These are phyloP conservation scores for Bombus breviceps DNA, from an alignment of 1,140 invertebrate species.

Conservation along the genomic window DNA sequence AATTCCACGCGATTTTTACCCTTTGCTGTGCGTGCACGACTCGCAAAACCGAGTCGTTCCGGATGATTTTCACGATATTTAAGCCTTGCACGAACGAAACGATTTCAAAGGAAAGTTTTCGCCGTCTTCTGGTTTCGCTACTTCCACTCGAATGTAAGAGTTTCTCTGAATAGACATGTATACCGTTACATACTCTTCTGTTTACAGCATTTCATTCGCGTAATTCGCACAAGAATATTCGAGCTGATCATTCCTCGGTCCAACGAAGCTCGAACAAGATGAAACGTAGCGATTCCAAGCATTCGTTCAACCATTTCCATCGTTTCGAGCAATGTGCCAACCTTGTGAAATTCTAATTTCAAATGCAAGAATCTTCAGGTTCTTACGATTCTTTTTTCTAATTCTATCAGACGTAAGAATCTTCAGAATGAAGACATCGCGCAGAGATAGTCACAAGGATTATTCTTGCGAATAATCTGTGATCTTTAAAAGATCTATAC, in stretches of 20 bases:
- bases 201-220: not conserved
- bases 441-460: no score
- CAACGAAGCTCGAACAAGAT: not conserved
- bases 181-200: not conserved
- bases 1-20: not conserved
- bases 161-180: not conserved
- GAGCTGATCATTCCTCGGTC: not conserved
- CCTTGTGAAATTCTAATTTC: not conserved
- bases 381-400: not conserved
- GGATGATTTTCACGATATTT: not conserved
- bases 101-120: not conserved
- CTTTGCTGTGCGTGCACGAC: not conserved
- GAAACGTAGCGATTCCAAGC: not conserved
- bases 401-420: constrained; percentile 2
- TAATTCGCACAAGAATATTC: not conserved
- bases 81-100: not conserved
- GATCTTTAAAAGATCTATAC: not conserved
- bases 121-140: not conserved
- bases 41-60: not conserved
- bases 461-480: not conserved
- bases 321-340: not conserved
- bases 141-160: not conserved
- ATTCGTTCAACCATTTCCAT: constrained; percentile 2
- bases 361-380: constrained; percentile 4
- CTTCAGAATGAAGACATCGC: not conserved